Evolutionary conservation across 2,113 vertebrate genomes (phyloP), one percentile per base, ranked within the genome.

Genomic region (Oreochromis niloticus): DNA sequence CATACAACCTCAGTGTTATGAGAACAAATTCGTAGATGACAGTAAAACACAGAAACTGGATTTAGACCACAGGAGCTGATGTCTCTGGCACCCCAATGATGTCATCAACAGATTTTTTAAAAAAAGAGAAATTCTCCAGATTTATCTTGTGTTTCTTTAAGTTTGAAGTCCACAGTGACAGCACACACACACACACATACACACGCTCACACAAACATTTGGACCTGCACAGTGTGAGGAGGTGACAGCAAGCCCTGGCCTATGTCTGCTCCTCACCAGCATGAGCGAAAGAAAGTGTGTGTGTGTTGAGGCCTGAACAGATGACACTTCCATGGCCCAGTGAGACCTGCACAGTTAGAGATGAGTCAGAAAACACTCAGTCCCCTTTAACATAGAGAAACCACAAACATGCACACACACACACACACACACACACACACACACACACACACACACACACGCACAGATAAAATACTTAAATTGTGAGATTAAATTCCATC

Each of bases 241-340:
- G 93, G 89, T 95, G 95, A 96, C 96, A 96, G 94, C 89, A 85
- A 87, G 92, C 90, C 87, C 94, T 91, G 92, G 90, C 90, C 94
- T 95, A 94, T 95, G 94, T 94, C 87, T 78, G 87, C 91, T 91
- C 78, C 79, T 92, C 54, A 83, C 94, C 90, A 91, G 91, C 94
- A 85, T 87, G 90, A 85, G 90, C 93, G 88, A 71, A 41, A 68
- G 36, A 39, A 12, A 13, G 32, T 12, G 32, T 34, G 57, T 63
- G 82, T 54, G 16, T 78, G 81, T 89, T 86, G 79, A 92, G 93
- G 89, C 89, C 93, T 86, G 93, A 84, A 90, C 91, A 91, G 95
- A 95, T 95, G 95, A 96, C 95, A 96, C 92, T 87, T 95, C 88
- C 92, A 94, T 94, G 93, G 93, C 93, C 94, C 88, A 89, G 86